Percentiles rank a stretch among this genome's conserved stretches.
These are phyloP conservation scores for Poeciliopsis occidentalis DNA, from an alignment of 2,113 vertebrate species.

Conservation along the genomic window DNA sequence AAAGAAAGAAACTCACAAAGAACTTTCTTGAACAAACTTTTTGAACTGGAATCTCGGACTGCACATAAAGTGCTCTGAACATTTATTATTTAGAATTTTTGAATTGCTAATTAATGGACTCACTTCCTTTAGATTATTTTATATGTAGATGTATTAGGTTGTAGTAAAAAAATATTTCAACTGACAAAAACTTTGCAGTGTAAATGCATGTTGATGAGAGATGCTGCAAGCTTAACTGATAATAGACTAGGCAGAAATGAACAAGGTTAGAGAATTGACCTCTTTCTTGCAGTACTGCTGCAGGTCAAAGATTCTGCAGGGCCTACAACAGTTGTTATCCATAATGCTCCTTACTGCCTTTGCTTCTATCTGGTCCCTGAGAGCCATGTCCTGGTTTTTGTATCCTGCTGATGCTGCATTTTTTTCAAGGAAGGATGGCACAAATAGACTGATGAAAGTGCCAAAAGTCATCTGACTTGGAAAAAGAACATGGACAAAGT, in stretches of 20 bases:
- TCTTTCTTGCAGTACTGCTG: conserved; percentile 85
- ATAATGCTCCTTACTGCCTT: conserved; percentile 42
- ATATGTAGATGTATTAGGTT: too few species aligned
- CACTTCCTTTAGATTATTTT: too few species aligned
- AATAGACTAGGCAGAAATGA: conserved; percentile 15
- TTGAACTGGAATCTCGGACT: too few species aligned
- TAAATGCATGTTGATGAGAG: not conserved
- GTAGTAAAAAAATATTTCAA: too few species aligned
- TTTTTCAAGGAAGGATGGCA: not conserved
- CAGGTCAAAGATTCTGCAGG: conserved; percentile 86
- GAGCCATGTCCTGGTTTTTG: conserved; percentile 69
- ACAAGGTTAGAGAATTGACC: not conserved
- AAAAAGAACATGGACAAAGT: conserved; percentile 1
- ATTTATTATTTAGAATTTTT: too few species aligned
- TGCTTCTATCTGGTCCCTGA: conserved; percentile 75
- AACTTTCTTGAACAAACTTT: too few species aligned
- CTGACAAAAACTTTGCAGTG: too few species aligned
- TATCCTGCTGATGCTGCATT: conserved; percentile 45
- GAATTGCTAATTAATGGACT: too few species aligned
- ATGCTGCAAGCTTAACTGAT: not conserved
- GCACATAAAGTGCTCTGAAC: too few species aligned
- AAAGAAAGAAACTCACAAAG: too few species aligned
- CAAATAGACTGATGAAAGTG: conserved; percentile 3
- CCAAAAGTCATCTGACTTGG: not conserved
- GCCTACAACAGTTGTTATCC: conserved; percentile 85